phyloP scores from a whole-genome alignment of 2,797 vertebrate genomes.

The Anas bernieri region DNA sequence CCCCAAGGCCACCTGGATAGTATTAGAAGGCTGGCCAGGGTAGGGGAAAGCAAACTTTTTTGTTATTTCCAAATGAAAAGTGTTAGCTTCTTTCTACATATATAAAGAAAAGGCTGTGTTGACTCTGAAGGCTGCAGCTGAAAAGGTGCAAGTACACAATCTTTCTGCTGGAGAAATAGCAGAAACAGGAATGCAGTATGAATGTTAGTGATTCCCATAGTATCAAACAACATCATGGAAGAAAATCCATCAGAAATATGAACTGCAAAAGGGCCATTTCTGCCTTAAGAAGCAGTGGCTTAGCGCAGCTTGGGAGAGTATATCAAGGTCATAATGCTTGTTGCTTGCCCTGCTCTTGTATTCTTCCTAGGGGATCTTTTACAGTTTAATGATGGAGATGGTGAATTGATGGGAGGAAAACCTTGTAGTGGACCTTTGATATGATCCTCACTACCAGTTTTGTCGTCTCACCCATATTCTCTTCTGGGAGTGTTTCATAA shows the following conservation, averaged over 20 bases:
- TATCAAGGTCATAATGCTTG: background rate
- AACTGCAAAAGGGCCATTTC: background rate
- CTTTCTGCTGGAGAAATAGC: background rate
- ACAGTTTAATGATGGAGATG: background rate
- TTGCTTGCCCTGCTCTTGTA: background rate
- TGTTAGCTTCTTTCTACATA: background rate
- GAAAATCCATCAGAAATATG: background rate
- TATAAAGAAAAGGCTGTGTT: background rate
- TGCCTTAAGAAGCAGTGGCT: background rate
- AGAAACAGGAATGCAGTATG: background rate
- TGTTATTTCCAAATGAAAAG: background rate
- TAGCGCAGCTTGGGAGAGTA: background rate
- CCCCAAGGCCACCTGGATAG: background rate
- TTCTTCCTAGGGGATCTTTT: background rate
- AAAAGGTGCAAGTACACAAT: background rate
- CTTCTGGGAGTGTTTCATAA: background rate
- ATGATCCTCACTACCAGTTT: background rate
- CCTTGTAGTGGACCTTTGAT: background rate
- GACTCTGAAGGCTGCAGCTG: background rate
- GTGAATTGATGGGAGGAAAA: background rate
- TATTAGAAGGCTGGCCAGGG: background rate
- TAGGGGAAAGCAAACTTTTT: background rate
- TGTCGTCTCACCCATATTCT: background rate
- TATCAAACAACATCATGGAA: background rate
- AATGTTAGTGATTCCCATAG: background rate